A percentile compares a stretch with the other conserved stretches of the same genome.
Conservation (phyloP, 1,140 invertebrate species). For the Heterodera schachtii region DNA sequence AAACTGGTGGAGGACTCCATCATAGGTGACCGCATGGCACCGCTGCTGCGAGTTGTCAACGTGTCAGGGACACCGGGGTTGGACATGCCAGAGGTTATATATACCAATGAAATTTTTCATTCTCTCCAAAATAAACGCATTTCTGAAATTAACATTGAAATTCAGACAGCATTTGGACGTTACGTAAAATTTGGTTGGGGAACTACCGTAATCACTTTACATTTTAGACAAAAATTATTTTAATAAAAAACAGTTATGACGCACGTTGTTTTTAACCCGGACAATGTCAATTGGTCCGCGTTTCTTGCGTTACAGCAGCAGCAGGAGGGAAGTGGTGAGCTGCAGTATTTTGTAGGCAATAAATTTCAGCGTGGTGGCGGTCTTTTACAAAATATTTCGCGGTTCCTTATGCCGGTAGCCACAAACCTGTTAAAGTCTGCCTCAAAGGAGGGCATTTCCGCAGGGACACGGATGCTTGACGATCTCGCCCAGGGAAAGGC, state of each 20-base stretch:
- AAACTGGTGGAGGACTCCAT: constrained; percentile 1
- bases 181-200: constrained; percentile 18
- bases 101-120: too few relatives aligned
- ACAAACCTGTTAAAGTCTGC: not conserved
- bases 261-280: not conserved
- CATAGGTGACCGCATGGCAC: not conserved
- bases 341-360: constrained; percentile 13
- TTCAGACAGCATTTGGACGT: not conserved
- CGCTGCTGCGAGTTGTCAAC: constrained; percentile 20
- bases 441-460: not conserved
- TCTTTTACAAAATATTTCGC: not conserved
- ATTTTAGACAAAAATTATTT: constrained; percentile 25
- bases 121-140: too few relatives aligned
- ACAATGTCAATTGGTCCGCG: constrained; percentile 6
- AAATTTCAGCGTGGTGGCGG: constrained; percentile 6
- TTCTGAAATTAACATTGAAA: constrained; percentile 19
- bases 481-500: not conserved
- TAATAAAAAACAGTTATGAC: constrained; percentile 1
- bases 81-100: not conserved
- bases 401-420: constrained; percentile 19
- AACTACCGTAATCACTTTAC: not conserved
- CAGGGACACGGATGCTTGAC: not conserved
- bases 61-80: constrained; percentile 1
- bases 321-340: not conserved
- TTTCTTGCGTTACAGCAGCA: not conserved